Evolutionary conservation across 2,888 invertebrate genomes (phyloP).

Genomic region (Melolontha melolontha): DNA sequence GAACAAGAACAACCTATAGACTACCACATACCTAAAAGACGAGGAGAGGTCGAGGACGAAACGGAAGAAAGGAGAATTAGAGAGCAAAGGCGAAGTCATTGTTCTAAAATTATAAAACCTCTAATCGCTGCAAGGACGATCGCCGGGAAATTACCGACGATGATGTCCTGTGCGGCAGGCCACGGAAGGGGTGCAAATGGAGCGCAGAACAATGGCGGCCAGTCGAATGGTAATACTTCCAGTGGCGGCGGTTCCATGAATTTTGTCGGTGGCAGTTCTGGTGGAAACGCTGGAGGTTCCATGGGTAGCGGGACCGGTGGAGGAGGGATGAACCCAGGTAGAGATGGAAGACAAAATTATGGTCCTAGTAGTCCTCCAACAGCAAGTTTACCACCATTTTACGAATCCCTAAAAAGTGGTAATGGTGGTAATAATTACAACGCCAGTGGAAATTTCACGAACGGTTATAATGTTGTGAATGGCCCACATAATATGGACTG

Average conservation of each 20-base stretch:
- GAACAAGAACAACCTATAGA: conserved; percentile 91
- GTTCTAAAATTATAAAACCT: conserved; percentile 75
- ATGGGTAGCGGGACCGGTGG: conserved; percentile 75
- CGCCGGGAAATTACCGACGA: conserved; percentile 73
- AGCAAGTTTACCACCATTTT: conserved; percentile 89
- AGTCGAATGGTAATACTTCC: conserved; percentile 58
- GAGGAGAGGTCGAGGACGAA: conserved; percentile 76
- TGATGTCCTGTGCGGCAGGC: conserved; percentile 81
- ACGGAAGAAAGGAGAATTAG: conserved; percentile 76
- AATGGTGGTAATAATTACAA: conserved; percentile 78
- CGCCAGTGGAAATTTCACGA: conserved; percentile 73
- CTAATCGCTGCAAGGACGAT: conserved; percentile 70
- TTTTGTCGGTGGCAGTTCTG: conserved; percentile 63
- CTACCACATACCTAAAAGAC: conserved; percentile 87
- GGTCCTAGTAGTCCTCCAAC: conserved; percentile 90
- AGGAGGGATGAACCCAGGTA: conserved; percentile 77
- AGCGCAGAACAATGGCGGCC: conserved; percentile 64
- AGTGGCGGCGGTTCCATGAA: conserved; percentile 62
- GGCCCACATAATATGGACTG: conserved; percentile 81
- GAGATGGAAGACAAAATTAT: conserved; percentile 87
- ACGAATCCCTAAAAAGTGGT: conserved; percentile 86
- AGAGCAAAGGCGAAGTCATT: conserved; percentile 77
- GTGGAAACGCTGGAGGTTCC: conserved; percentile 70
- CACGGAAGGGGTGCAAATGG: conserved; percentile 77
- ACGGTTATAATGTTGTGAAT: conserved; percentile 77